Conservation (phyloP, 2,888 invertebrate genomes). For the Apoderus coryli region DNA sequence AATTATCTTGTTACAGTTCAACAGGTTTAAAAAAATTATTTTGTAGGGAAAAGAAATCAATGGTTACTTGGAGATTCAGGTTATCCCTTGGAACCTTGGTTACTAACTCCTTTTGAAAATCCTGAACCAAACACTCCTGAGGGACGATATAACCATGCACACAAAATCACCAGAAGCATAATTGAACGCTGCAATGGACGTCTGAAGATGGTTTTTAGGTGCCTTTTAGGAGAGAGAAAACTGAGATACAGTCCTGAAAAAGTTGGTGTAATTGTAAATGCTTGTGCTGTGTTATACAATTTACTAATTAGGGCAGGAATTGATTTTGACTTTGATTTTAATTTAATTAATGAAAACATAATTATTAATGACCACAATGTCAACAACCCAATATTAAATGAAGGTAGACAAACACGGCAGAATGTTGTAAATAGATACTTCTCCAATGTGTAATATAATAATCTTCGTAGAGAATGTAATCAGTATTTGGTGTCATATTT, state of each 20-base stretch:
- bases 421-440: slow-evolving; percentile 6
- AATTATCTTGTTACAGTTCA: slow-evolving; percentile 5
- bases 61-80: slow-evolving; percentile 8
- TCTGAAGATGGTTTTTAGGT: too few relatives aligned
- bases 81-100: slow-evolving; percentile 10
- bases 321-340: slow-evolving; percentile 4
- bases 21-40: not conserved
- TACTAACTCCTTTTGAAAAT: slow-evolving; percentile 9
- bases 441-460: too few relatives aligned
- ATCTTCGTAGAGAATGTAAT: too few relatives aligned
- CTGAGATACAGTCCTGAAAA: slow-evolving; percentile 6
- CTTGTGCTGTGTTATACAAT: slow-evolving; percentile 6
- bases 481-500: too few relatives aligned
- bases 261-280: slow-evolving; percentile 3
- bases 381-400: slow-evolving; percentile 5
- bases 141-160: slow-evolving; percentile 8
- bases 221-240: slow-evolving; percentile 10
- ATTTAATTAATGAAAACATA: not conserved
- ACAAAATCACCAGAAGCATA: slow-evolving; percentile 9
- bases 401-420: slow-evolving; percentile 2
- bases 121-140: slow-evolving; percentile 8
- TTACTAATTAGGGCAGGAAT: slow-evolving; percentile 4
- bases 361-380: slow-evolving; percentile 4
- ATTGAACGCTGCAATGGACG: too few relatives aligned
- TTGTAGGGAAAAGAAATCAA: slow-evolving; percentile 5